Base-by-base conservation (phyloP, 2,113 vertebrate species). In the Alligator sinensis region DNA sequence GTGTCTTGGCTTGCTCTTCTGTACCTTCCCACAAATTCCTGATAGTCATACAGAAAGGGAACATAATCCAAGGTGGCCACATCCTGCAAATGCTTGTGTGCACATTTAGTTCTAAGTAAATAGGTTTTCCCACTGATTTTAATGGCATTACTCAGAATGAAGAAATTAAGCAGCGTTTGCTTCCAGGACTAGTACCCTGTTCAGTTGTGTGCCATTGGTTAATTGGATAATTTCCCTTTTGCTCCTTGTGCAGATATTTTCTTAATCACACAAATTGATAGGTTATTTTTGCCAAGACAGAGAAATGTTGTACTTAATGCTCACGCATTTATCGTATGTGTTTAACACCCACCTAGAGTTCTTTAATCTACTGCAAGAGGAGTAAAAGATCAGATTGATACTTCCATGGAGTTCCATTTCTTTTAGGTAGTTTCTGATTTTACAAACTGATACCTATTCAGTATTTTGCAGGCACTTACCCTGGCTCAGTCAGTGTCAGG, bases 331-430 rank as follows among this genome's bases (percentile, higher is more conserved):
- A 62, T 76, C 47, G 14, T 78, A 6, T 4, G 11, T 88, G 80
- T 86, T 88, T 88, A 82, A 19, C 94, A 76, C 62, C 34, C 66
- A 47, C 11, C 90, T 25, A 25, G 38, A 87, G 92, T 76, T 85
- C 80, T 70, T 0, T 27, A 8, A 62, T 61, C 58, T 88, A 2
- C 12, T 58, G 87, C 47, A 47, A 47, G 4, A 84, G 15, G 19
- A 59, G 6, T 77, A 75, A 80, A 93, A 87, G 34, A 0, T 30
- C 19, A 70, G 19, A 3, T 70, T 70, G n/a, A 70, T 4, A 24
- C 21, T 72, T 24, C 68, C 68, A 72, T 24, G 34, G 38, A 72
- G 68, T 38, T 21, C 21, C 66, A 21, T 70, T 34, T 70, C 66
- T 13, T 72, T 38, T 22, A 38, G 14, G 34, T 72, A 22, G 34